Base-by-base conservation (phyloP, 2,888 invertebrate genomes). In the Leptogaster cylindrica region DNA sequence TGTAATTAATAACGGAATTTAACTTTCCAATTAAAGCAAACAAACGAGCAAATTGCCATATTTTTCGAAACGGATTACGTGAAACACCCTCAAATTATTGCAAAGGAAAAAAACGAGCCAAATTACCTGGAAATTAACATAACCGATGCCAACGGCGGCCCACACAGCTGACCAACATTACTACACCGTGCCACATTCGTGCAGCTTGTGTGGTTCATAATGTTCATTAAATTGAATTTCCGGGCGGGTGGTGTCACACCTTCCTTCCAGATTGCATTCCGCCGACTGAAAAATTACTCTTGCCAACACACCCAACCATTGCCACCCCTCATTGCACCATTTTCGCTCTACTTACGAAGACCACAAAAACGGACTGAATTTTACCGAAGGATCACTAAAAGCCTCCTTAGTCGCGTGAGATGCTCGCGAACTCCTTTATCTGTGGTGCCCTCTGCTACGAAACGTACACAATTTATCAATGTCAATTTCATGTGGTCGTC, bases 1-100 rank as follows among this genome's bases (percentile, higher is more conserved):
- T 33, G 52, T 31, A 31, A 52, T 52, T 52, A 52, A 52, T 52
- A 52, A 52, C 31, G 18, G 33, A 27, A 52, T 52, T 52, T 52
- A n/a, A 52, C 28, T 23, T 50, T 23, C 14, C 50, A 23, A 25
- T 25, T 50, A 27, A 25, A 50, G 28, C 50, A 50, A 50, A 50
- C 8, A 5, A 28, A 50, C 25, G 23, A 46, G 18, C 2, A 6
- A 10, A 2, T 46, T 46, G 20, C 25, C 50, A 50, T 27, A 28
- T 50, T 50, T 50, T 52, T 52, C 33, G 4, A 18, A 44, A 44
- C 31, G 3, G 18, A 16, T 16, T 1, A 18, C 7, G 7, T 16
- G 31, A 10, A 36, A 2, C n/a, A 52, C 16, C 31, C 16, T 18
- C 16, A 31, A 52, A 52, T 52, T 52, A 52, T 52, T n/a, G 16